Base-by-base conservation (phyloP, 2,888 invertebrate species). In the Ornithoptera alexandrae region DNA sequence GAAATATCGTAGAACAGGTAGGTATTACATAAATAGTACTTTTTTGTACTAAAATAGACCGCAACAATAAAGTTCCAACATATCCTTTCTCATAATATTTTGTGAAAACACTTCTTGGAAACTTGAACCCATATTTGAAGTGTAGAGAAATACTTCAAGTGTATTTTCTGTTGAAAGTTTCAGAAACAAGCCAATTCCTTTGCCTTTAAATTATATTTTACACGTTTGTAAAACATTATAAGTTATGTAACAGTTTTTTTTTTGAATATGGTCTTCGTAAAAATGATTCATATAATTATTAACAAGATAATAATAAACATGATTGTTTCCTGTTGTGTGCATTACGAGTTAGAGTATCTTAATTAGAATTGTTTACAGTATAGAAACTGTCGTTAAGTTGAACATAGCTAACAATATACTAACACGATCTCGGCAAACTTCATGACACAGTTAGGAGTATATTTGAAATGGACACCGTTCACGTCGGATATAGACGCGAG, bases 61-160 rank as follows among this genome's bases (percentile, higher is more conserved):
- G 42, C 63, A 63, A 59, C 24, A 59, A 59, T 36, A 63, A 63
- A 70, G 62, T 59, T 66, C 58, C 39, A 20, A 65, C 62, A 58
- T 70, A 66, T 70, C 62, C 66, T 57, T 59, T 67, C 58, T 67
- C 53, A 62, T 59, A 62, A 70, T 70, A 70, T 70, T 65, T 66
- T 66, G 62, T 59, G 65, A 70, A 66, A 65, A 67, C 67, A 70
- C 62, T 67, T 69, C 65, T 61, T 64, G 63, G 57, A 63, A 70
- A 70, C 70, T 70, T 56, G 60, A 67, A 67, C 63, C 70, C 63
- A 67, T 69, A 69, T 65, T 65, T 61, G 69, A 65, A 65, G 62
- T 62, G 65, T 62, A 62, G 42, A 65, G 61, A 65, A 65, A 65
- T 69, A 69, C 62, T 69, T 65, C 57, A 56, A 69, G 66, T 70